A percentile compares a stretch with the other conserved stretches of the same genome.
phyloP scores from a whole-genome alignment of 1,140 invertebrate genomes.

The Subanguina moxae region DNA sequence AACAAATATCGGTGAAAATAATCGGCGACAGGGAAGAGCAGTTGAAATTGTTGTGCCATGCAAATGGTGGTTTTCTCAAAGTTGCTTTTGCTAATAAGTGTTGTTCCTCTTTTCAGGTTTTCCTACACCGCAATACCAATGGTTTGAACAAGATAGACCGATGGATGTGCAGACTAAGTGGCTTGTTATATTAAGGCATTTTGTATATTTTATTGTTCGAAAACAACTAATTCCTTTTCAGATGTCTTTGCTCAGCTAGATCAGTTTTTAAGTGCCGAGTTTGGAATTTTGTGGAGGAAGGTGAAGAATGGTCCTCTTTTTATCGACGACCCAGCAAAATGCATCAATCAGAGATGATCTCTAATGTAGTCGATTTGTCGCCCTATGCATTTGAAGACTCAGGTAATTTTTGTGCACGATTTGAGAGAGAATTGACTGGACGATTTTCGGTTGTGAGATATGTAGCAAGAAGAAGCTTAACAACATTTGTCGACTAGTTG shows the following conservation, averaged over 20 bases:
- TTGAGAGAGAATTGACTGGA: background rate
- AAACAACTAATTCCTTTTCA: constrained; percentile 15
- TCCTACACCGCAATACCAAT: constrained; percentile 49
- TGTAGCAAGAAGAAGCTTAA: constrained; percentile 45
- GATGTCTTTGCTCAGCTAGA: constrained; percentile 53
- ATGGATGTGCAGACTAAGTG: constrained; percentile 27
- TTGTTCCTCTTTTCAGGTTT: constrained; percentile 31
- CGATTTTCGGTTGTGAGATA: constrained; percentile 35
- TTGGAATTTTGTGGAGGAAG: constrained; percentile 50
- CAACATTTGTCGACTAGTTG: constrained; percentile 22
- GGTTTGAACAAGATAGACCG: constrained; percentile 45
- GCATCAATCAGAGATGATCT: constrained; percentile 44
- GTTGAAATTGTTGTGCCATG: constrained; percentile 53
- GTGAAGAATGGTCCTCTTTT: constrained; percentile 48
- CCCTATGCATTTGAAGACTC: constrained; percentile 25
- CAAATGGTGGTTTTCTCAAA: constrained; percentile 18
- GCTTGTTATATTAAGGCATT: background rate
- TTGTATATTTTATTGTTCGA: background rate
- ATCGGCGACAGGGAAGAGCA: constrained; percentile 22
- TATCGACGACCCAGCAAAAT: constrained; percentile 45
- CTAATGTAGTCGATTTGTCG: constrained; percentile 46
- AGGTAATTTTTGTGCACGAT: background rate
- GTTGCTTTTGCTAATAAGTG: background rate
- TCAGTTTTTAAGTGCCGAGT: constrained; percentile 48
- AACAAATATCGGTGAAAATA: constrained; percentile 45